Conservation (phyloP, 2,888 invertebrate genomes). For the Chymomyza amoena region DNA sequence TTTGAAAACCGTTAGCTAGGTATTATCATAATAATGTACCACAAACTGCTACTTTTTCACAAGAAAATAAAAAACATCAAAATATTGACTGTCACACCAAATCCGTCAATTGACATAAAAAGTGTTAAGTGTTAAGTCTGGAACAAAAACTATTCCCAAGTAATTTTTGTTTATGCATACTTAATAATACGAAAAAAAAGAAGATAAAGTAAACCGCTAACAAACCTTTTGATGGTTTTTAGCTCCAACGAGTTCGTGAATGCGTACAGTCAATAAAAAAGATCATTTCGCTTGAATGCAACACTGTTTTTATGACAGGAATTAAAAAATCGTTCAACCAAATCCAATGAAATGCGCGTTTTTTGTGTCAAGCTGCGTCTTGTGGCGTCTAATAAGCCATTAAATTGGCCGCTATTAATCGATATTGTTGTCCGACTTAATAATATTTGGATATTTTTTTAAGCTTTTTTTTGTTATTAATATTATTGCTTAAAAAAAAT, state of each 20-base stretch:
- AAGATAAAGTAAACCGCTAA: not conserved
- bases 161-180: not conserved
- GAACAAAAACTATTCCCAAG: not conserved
- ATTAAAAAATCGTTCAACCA: slow-evolving; percentile 55
- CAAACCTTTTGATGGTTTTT: slow-evolving; percentile 28
- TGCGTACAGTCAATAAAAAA: not conserved
- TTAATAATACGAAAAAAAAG: not conserved
- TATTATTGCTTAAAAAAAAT: slow-evolving; percentile 23
- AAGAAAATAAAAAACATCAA: not conserved
- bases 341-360: slow-evolving; percentile 31
- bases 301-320: slow-evolving; percentile 37
- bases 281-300: slow-evolving; percentile 51
- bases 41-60: slow-evolving; percentile 33
- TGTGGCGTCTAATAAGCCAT: slow-evolving; percentile 66
- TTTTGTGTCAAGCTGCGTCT: slow-evolving; percentile 47
- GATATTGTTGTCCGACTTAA: slow-evolving; percentile 47
- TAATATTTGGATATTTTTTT: slow-evolving; percentile 47
- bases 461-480: slow-evolving; percentile 10
- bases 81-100: slow-evolving; percentile 28
- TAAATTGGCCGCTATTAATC: slow-evolving; percentile 42
- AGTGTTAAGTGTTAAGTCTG: slow-evolving; percentile 45
- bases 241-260: not conserved
- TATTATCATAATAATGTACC: slow-evolving; percentile 31
- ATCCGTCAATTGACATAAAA: slow-evolving; percentile 42
- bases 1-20: slow-evolving; percentile 38